Evolutionary conservation across 2,113 vertebrate species (phyloP).

Genomic region (Etia nguti): DNA sequence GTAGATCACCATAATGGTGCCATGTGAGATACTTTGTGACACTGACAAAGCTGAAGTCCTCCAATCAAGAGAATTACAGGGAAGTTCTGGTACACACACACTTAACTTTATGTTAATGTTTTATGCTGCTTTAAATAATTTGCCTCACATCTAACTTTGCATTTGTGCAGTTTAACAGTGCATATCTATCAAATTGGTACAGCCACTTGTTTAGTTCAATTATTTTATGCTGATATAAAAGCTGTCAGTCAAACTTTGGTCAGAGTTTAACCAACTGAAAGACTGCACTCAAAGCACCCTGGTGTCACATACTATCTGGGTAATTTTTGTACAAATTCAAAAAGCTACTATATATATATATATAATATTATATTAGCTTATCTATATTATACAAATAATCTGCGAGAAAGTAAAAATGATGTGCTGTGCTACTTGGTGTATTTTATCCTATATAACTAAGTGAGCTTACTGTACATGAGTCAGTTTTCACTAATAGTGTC

Average conservation of each 20-base stretch:
- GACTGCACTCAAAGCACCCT: not conserved
- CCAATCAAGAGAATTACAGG: not conserved
- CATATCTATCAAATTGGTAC: not conserved
- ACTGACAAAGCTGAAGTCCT: not conserved
- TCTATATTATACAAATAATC: not conserved
- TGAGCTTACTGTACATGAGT: not conserved
- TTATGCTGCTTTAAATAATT: not conserved
- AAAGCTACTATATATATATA: not conserved
- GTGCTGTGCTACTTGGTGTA: not conserved
- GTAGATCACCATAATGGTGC: conserved; percentile 16
- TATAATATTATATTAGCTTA: not conserved
- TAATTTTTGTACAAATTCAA: not conserved
- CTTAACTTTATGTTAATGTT: not conserved
- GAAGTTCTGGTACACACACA: not conserved
- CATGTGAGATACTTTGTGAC: conserved; percentile 3
- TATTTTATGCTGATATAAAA: not conserved
- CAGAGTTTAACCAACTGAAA: not conserved
- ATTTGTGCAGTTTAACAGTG: not conserved
- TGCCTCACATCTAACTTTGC: not conserved
- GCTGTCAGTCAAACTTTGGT: not conserved
- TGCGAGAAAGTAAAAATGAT: not conserved
- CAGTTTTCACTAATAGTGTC: not conserved
- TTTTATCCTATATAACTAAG: not conserved
- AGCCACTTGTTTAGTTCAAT: not conserved
- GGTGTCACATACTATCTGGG: not conserved